Evolutionary conservation across 2,113 vertebrate species (phyloP).

Genomic region (Amazona guildingii): DNA sequence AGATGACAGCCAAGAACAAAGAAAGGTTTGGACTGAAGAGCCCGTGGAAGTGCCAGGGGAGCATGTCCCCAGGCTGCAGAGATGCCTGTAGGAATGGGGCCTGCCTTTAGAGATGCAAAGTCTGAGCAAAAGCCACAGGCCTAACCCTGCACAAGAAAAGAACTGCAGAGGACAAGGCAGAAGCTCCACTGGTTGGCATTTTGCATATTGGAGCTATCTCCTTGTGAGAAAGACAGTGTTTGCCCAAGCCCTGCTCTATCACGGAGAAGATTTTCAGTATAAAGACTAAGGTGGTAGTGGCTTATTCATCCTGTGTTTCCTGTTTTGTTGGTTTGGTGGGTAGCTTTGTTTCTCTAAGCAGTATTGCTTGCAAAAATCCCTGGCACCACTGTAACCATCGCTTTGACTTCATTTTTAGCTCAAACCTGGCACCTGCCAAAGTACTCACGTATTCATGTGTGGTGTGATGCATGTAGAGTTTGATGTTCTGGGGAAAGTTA

Average conservation of each 20-base stretch:
- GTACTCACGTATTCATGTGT: not conserved
- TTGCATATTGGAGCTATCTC: accelerated
- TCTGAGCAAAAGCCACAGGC: not conserved
- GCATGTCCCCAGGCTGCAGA: not conserved
- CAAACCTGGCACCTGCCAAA: not conserved
- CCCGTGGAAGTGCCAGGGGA: not conserved
- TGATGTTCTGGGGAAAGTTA: not conserved
- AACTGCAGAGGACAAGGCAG: not conserved
- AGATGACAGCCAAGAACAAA: not conserved
- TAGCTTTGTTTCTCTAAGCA: not conserved
- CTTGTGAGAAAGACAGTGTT: not conserved
- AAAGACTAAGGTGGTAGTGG: not conserved
- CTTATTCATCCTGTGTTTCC: not conserved
- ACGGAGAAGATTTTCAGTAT: too few species aligned
- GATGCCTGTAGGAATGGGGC: not conserved
- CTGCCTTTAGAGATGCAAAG: too few species aligned
- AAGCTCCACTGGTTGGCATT: not conserved
- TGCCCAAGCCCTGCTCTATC: not conserved
- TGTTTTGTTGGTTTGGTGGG: not conserved
- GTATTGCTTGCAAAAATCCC: not conserved
- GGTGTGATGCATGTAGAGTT: not conserved
- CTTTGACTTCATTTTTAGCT: not conserved
- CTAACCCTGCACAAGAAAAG: not conserved
- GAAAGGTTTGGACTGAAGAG: not conserved
- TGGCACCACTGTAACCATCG: accelerated